Base-by-base conservation (phyloP, 2,797 vertebrate species). In the Chaenodraco wilsoni region DNA sequence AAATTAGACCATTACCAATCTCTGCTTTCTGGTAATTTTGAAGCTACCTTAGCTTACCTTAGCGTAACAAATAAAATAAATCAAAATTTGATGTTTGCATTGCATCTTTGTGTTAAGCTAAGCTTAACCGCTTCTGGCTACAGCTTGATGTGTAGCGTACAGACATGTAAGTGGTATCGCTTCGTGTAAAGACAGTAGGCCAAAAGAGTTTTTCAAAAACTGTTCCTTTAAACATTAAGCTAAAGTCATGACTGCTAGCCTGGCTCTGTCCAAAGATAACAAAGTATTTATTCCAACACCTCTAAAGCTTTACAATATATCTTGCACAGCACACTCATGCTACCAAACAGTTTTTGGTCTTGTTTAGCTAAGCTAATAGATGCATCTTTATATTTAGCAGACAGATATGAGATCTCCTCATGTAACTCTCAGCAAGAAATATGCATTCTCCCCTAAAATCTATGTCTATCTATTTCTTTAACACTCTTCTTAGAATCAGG, bases 401-500 rank as follows among this genome's bases (percentile, higher is more conserved):
- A 31, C 37, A 65, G 2, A 16, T 15, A 33, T 21, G 48, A 44
- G 5, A 0, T 69, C 50, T 7, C 33, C n/a, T 75, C 5, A 44
- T 33, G 1, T 58, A 23, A 60, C 49, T 52, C 9, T 68, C 19
- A 21, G 8, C 17, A 40, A 37, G 9, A 37, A 44, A 61, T 31
- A 60, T 23, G 31, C 2, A 0, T 3, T 41, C 63, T 51, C 4
- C 9, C 12, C 17, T 9, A 37, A 11, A 13, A 7, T 33, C 48
- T 50, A 48, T 46, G 33, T 61, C 49, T 17, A 4, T 61, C 49
- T 17, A 4, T 17, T 59, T 65, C 21, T 41, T 50, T 1, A 56
- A 57, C 58, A 23, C 50, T 62, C 17, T 41, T 58, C 65, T 63
- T 46, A 51, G 61, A 73, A 9, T 4, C 1, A 14, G 55, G 49